These are phyloP conservation scores for Hippolais icterina DNA, from an alignment of 2,113 vertebrate genomes.

Conservation along the genomic window DNA sequence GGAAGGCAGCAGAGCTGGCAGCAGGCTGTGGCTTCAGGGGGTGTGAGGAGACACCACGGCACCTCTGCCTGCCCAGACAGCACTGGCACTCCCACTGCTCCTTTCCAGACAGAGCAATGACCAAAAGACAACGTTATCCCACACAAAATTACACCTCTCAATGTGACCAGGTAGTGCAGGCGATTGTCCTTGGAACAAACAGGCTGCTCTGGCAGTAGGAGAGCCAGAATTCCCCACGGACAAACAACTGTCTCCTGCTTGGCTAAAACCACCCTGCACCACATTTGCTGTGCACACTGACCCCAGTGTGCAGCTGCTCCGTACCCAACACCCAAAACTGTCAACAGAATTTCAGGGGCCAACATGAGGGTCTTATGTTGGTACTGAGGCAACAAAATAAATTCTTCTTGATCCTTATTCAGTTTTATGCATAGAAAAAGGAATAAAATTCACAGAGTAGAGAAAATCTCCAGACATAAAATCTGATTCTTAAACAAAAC, in stretches of 20 bases:
- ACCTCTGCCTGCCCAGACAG: not conserved
- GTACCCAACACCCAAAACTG: not conserved
- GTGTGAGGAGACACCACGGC: accelerated
- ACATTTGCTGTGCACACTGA: accelerated
- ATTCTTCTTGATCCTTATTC: not conserved
- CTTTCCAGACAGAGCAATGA: not conserved
- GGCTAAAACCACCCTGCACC: not conserved
- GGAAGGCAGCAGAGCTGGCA: not conserved
- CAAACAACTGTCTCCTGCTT: not conserved
- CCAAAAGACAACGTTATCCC: not conserved
- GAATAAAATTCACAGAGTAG: not conserved
- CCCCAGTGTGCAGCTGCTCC: not conserved
- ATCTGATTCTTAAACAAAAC: constrained; percentile 35
- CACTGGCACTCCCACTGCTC: not conserved
- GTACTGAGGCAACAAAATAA: not conserved
- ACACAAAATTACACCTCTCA: not conserved
- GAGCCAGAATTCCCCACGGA: not conserved
- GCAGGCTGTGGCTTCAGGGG: accelerated
- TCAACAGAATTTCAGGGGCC: not conserved
- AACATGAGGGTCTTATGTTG: not conserved
- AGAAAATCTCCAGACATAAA: constrained; percentile 19
- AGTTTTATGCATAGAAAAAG: not conserved
- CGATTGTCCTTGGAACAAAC: not conserved
- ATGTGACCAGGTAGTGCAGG: accelerated
- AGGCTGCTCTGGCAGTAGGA: not conserved